Evolutionary conservation across 2,797 vertebrate species (phyloP).

Genomic region (Spinus olivaceus): DNA sequence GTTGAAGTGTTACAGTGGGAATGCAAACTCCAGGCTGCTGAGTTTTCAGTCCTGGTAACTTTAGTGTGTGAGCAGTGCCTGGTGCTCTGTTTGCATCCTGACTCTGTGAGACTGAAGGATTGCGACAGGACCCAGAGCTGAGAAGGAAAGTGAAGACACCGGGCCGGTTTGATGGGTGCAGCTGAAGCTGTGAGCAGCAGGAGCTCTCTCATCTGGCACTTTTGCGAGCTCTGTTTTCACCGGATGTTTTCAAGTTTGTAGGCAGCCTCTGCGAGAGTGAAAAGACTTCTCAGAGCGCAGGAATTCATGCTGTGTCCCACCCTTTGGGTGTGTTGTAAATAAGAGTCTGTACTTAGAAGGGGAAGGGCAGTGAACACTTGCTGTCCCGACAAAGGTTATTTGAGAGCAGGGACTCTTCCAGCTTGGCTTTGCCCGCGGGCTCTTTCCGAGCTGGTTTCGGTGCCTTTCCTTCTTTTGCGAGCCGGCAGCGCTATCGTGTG

Average conservation of each 20-base stretch:
- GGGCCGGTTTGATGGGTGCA: neutral
- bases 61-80: neutral
- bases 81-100: neutral
- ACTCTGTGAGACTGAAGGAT: neutral
- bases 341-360: neutral
- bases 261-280: rapidly evolving
- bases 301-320: neutral
- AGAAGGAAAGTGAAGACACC: neutral
- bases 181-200: neutral
- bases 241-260: rapidly evolving
- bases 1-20: neutral
- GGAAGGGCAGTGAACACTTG: neutral
- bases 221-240: rapidly evolving
- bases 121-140: neutral
- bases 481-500: neutral
- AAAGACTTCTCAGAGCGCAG: neutral
- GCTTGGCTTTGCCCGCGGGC: rapidly evolving
- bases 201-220: neutral
- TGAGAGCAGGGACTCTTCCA: neutral
- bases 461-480: rapidly evolving
- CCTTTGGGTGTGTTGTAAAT: neutral
- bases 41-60: neutral
- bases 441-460: neutral
- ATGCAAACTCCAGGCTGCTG: neutral
- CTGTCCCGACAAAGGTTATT: neutral